These are phyloP conservation scores for Whitmania pigra DNA, from an alignment of 1,140 invertebrate species.

Conservation along the genomic window DNA sequence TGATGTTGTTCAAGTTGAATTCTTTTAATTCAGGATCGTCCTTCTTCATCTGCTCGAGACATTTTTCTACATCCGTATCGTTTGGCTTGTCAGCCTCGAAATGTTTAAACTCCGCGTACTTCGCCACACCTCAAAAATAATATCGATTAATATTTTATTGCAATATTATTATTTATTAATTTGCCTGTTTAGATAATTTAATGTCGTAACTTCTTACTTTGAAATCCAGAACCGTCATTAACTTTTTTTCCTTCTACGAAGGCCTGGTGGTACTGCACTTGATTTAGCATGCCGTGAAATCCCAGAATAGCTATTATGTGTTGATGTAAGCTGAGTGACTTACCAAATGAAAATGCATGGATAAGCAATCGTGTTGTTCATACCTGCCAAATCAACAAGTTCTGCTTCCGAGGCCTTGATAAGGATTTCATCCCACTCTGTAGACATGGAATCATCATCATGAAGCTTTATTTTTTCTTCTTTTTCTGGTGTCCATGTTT, in stretches of 20 bases:
- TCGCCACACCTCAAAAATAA: slow-evolving; percentile 67
- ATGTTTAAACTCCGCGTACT: slow-evolving; percentile 78
- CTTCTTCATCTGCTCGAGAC: slow-evolving; percentile 68
- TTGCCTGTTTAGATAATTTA: neutral
- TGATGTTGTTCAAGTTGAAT: slow-evolving; percentile 41
- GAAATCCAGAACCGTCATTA: slow-evolving; percentile 15
- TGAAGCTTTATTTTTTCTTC: slow-evolving; percentile 46
- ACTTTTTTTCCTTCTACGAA: slow-evolving; percentile 48
- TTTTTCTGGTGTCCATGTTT: slow-evolving; percentile 66
- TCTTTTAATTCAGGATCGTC: slow-evolving; percentile 60
- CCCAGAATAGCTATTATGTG: slow-evolving; percentile 77
- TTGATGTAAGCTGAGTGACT: too few species aligned
- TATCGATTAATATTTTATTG: too few species aligned
- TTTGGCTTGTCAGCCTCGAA: slow-evolving; percentile 81
- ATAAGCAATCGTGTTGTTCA: slow-evolving; percentile 24
- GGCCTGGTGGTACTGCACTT: slow-evolving; percentile 90
- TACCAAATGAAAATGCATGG: neutral
- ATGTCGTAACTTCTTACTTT: neutral
- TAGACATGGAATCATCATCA: slow-evolving; percentile 59
- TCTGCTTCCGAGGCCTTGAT: slow-evolving; percentile 83
- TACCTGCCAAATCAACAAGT: slow-evolving; percentile 94
- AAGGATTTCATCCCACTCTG: slow-evolving; percentile 89
- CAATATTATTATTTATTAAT: neutral
- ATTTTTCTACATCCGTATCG: slow-evolving; percentile 77
- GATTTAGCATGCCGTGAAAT: slow-evolving; percentile 99